phyloP scores from a whole-genome alignment of 1,140 invertebrate species.

The Saccostrea cuccullata region DNA sequence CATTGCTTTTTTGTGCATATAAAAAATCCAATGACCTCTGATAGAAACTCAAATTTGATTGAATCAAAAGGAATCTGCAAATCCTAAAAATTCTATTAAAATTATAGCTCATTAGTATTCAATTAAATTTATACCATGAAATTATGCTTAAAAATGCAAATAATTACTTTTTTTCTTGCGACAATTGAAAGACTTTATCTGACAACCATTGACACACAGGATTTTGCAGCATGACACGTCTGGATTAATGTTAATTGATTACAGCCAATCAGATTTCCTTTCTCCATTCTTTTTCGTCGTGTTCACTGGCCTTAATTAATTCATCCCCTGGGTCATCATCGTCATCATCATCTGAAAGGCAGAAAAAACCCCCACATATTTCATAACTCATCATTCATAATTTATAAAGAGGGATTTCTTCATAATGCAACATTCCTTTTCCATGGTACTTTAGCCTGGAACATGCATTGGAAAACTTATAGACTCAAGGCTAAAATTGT shows the following conservation, averaged over 20 bases:
- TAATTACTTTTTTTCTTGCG: no score
- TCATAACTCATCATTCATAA: not conserved
- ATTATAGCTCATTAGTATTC: no score
- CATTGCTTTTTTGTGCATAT: no score
- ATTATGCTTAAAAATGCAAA: no score
- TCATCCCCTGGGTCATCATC: slow-evolving; percentile 31
- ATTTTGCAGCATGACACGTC: not conserved
- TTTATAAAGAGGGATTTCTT: not conserved
- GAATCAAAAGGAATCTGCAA: no score
- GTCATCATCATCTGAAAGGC: slow-evolving; percentile 19
- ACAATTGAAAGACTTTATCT: not conserved
- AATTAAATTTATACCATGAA: no score
- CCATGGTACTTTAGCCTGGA: not conserved
- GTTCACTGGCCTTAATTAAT: slow-evolving; percentile 23
- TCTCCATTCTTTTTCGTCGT: slow-evolving; percentile 22
- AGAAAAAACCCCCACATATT: not conserved
- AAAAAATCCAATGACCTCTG: no score
- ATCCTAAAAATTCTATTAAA: no score
- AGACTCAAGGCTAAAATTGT: not conserved
- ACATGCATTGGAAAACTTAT: not conserved
- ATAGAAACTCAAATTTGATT: no score
- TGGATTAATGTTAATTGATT: not conserved
- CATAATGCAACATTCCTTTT: not conserved
- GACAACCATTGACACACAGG: not conserved
- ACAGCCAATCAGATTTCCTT: not conserved